Base-by-base conservation (phyloP, 2,113 vertebrate genomes). In the Silurus meridionalis region DNA sequence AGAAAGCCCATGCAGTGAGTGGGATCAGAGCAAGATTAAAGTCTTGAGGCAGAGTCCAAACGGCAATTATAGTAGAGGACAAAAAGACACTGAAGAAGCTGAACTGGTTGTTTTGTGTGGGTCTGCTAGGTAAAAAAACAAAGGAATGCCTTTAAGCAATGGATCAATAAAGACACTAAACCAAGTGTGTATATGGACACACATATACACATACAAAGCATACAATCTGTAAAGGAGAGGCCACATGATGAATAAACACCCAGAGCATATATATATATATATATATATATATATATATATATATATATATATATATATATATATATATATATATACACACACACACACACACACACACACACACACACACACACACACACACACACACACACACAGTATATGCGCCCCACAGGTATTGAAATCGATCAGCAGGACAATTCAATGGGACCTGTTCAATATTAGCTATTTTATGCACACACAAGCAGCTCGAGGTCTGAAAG, bases 151-250 rank as follows among this genome's bases (percentile, higher is more conserved):
- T 72, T 71, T 84, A 82, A 82, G 64, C 84, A 83, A 71, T 60
- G 60, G 86, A 89, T 89, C 80, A 83, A 87, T 89, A 85, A 15
- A 66, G 82, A 85, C 74, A 85, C 80, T 85, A 66, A 85, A 72
- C 72, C 57, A 46, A 74, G 81, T 81, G 48, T 72, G 66, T 17
- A 61, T 48, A 64, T 79, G 48, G 75, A 80, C 67, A 78, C 0
- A 7, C 28, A 69, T 50, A 80, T 60, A 37, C 61, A 60, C 87
- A 75, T 60, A 64, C 71, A 64, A 78, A 64, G 25, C 77, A 77
- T 52, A 85, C 64, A 23, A 55, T 86, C 67, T 79, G 21, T 81
- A 75, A 66, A 80, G 83, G 72, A 37, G 57, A 87, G 89, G 89
- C 77, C 57, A 71, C 61, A 87, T 19, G 75, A 77, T 72, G 55